Evolutionary conservation across 2,888 invertebrate species (phyloP).

Genomic region (Ophonus ardosiacus): DNA sequence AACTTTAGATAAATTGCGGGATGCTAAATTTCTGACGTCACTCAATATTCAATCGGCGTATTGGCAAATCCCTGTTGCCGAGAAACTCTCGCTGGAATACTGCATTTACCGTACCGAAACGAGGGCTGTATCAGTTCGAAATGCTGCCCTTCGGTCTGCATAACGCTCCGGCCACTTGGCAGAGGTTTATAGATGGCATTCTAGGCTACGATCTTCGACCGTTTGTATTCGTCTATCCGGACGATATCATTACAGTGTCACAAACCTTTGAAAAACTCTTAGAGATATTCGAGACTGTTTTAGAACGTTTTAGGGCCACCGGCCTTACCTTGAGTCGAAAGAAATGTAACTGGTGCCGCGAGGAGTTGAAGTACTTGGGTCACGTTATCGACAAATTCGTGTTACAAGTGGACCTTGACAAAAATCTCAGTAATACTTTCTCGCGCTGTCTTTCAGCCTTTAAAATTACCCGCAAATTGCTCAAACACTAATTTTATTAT

Average conservation of each 20-base stretch:
- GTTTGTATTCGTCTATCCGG: conserved; percentile 56
- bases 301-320: not conserved
- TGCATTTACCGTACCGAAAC: not conserved
- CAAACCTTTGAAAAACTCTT: conserved; percentile 55
- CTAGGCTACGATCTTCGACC: conserved; percentile 54
- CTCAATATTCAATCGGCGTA: conserved; percentile 68
- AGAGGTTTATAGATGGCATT: conserved; percentile 43
- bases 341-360: conserved; percentile 65
- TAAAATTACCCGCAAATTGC: too few relatives aligned
- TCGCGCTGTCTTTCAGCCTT: too few relatives aligned
- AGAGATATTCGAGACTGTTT: conserved; percentile 25
- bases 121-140: conserved; percentile 34
- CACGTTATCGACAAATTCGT: conserved; percentile 67
- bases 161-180: conserved; percentile 48
- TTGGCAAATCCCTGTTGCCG: conserved; percentile 66
- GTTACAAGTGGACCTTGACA: conserved; percentile 62
- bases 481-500: too few relatives aligned
- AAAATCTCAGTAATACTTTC: too few relatives aligned
- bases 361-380: conserved; percentile 68
- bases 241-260: conserved; percentile 63
- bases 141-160: conserved; percentile 55
- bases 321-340: conserved; percentile 65
- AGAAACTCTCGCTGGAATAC: too few relatives aligned
- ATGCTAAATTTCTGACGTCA: conserved; percentile 68
- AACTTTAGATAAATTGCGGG: conserved; percentile 68